Base-by-base conservation (phyloP, 35 echinoderm and acorn worm species). In the Acanthaster planci region DNA sequence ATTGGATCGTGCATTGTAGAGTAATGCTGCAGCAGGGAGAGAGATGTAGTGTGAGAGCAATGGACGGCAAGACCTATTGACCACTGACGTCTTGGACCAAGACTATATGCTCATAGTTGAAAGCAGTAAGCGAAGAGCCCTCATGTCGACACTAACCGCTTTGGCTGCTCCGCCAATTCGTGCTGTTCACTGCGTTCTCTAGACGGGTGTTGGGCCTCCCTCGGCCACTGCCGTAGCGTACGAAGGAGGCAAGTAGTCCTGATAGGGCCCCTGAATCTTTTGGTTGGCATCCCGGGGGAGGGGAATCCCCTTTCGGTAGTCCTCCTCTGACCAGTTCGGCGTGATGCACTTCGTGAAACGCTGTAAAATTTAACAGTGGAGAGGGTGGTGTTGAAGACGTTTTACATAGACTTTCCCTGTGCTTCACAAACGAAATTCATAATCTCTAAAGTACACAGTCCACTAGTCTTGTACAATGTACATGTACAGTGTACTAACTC, bases 191-290 rank as follows among this genome's bases (percentile, higher is more conserved):
- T 47, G 4, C 42, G 42, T 47, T 47, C 42, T 47, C 77, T 80
- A 88, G 26, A 89, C 87, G 36, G 80, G 80, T 29, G 87, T 89
- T 32, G 87, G 87, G 26, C 87, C 60, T 42, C 80, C 87, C 55
- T 78, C 88, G 16, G 83, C 88, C 7, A 95, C 84, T 8, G 93
- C 82, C 53, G 90, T 95, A 5, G 93, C 93, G 50, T 95, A 95
- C 17, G 93, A 95, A 47, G 93, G 93, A 9, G 93, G 93, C 22
- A 86, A 85, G 58, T 95, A 95, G 22, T 88, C 89, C 54, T 95
- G 93, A 80, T 95, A 95, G 0, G 93, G 93, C 38, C 83, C 86
- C 67, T 90, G 83, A 54, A 79, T 77, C n/a, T 68, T 78, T 27
- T 8, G 34, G 14, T 34, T 72, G 12, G 37, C 29, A 34, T 60